Evolutionary conservation across 2,888 invertebrate genomes (phyloP), one percentile per base, ranked within the genome.

Genomic region (Alsophila aescularia): DNA sequence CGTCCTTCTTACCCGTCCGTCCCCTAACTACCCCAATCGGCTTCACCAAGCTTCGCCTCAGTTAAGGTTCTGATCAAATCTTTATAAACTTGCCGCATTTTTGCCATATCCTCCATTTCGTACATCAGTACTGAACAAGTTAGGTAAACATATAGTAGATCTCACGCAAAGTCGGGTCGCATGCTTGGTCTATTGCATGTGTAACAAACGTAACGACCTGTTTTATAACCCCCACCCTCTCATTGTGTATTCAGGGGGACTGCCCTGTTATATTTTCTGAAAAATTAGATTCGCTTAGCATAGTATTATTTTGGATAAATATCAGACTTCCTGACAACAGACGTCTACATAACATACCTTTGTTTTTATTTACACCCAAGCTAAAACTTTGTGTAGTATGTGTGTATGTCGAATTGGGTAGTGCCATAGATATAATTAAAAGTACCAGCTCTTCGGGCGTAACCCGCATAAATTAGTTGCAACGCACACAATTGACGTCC

Each of bases 131-230:
- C 42, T 13, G 0, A 12, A 6, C 42, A 63, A 67, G 40, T 51
- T n/a, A 29, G 21, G 47, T 34, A 35, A 50, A 58, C 64, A 62
- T 63, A 70, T 63, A 70, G 71, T 77, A 72, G 78, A 78, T 74
- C 77, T 72, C 66, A 72, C 76, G 68, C 70, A 75, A 70, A 79
- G 69, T 72, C 69, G 52, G 63, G 70, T 41, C 61, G 66, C 64
- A 66, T 73, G 77, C 70, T 72, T 73, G 75, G 73, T 67, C 69
- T 63, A 76, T 73, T 72, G 73, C 73, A 77, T 75, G 72, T 76
- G 70, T 70, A 71, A 45, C 59, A 52, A 49, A 56, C 52, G 43
- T 52, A 60, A 73, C 75, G 60, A 70, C 67, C 66, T 67, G 68
- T 70, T 72, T 72, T 79, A 73, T 72, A 70, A 57, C 69, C 41